These are phyloP conservation scores for Melanchra persicariae DNA, from an alignment of 2,888 invertebrate genomes.

Conservation along the genomic window DNA sequence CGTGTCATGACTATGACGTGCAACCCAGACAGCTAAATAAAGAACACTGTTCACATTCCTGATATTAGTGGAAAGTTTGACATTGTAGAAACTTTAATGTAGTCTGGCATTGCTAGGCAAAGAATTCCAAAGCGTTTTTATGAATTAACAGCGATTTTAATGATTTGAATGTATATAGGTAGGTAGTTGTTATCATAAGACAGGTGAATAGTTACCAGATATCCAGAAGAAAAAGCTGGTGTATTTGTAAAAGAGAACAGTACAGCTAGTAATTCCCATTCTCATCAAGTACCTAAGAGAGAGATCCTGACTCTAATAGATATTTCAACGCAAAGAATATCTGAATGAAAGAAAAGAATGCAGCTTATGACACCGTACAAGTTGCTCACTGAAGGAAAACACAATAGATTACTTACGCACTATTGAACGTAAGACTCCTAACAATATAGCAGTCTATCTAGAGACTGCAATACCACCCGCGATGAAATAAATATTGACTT, in stretches of 20 bases:
- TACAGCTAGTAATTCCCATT: neutral
- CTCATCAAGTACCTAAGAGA: neutral
- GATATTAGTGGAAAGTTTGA: constrained; percentile 41
- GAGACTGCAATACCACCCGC: neutral
- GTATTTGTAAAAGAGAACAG: neutral
- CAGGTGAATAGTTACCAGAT: neutral
- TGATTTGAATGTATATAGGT: neutral
- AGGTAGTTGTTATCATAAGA: neutral
- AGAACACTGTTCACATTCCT: constrained; percentile 51
- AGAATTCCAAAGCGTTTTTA: neutral
- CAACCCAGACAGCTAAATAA: constrained; percentile 58
- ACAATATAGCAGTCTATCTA: constrained; percentile 12
- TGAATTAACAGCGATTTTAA: neutral
- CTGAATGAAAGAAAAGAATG: constrained; percentile 46
- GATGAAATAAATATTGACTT: constrained; percentile 13
- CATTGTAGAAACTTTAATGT: constrained; percentile 32
- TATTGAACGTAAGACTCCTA: constrained; percentile 44
- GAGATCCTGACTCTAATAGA: neutral
- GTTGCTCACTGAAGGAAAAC: constrained; percentile 49
- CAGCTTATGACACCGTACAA: constrained; percentile 57
- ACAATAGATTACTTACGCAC: constrained; percentile 49
- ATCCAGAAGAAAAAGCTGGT: neutral
- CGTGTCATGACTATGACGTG: constrained; percentile 66
- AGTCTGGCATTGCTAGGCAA: constrained; percentile 19
- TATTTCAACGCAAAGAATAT: constrained; percentile 17